Base-by-base conservation (phyloP, 2,797 vertebrate species). In the Cygnus olor region DNA sequence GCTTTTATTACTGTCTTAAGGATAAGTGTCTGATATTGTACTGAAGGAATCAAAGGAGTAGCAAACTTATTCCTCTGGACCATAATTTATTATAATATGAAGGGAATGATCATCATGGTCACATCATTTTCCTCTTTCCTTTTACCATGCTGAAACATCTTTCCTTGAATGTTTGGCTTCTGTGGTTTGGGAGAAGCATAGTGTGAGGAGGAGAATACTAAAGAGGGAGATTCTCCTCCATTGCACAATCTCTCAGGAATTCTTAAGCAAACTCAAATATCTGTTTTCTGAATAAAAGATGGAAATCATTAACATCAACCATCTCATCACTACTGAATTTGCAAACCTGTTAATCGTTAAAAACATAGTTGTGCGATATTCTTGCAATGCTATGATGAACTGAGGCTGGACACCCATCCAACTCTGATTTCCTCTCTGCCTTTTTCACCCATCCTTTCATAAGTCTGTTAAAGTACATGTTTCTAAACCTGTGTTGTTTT, bases 81-180 rank as follows among this genome's bases (percentile, higher is more conserved):
- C 17, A 86, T 82, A 88, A 73, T 51, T 58, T 70, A 30, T 84
- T 87, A 77, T 28, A 91, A 78, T 49, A 40, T 76, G 68, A 91
- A 90, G 84, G 40, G 9, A 13, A 54, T 32, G 42, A 40, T 60
- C 58, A 61, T 21, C 73, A 58, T 1, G 2, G 13, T 9, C 38
- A 73, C 27, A 61, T 36, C 1, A 8, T 71, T 89, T 81, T 25
- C 17, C 28, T 88, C 60, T 77, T 68, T 74, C 12, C 18, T 88
- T 94, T 95, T 88, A 60, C 40, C 45, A 34, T 71, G 36, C 44
- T 82, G 78, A 90, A 92, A 57, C 21, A 63, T 42, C 44, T 91
- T 88, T 88, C 44, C 60, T 84, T 60, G 40, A 88, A 56, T 25
- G 2, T 68, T 80, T 94, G 40, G 65, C 14, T 93, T 84, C 28